These are phyloP conservation scores for Thymelicus acteon DNA, from an alignment of 2,888 invertebrate genomes.

Conservation along the genomic window DNA sequence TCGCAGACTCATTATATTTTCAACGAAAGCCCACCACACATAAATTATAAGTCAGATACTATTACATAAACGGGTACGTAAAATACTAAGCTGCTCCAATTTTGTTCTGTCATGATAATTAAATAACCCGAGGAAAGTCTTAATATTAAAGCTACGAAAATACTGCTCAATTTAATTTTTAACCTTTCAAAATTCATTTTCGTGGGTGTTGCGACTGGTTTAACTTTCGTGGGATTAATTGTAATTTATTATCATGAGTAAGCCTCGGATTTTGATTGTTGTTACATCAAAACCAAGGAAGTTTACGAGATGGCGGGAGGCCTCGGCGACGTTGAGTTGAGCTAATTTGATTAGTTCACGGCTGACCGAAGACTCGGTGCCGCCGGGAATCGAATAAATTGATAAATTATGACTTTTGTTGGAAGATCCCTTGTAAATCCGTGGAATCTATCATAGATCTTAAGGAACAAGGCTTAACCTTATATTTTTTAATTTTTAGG, in stretches of 20 bases:
- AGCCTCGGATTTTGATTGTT: slow-evolving; percentile 14
- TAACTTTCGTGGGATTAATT: slow-evolving; percentile 9
- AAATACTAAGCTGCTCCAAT: not conserved
- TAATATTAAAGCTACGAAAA: not conserved
- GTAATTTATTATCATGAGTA: slow-evolving; percentile 20
- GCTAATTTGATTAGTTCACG: slow-evolving; percentile 19
- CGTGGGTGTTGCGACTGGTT: not conserved
- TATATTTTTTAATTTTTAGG: not conserved
- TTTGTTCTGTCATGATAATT: not conserved
- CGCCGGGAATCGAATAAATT: slow-evolving; percentile 17
- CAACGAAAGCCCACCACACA: no score
- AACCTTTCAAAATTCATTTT: not conserved
- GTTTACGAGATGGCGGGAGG: not conserved
- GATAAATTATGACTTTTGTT: slow-evolving; percentile 20
- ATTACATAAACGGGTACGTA: no score
- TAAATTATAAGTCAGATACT: not conserved
- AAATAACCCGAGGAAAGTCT: not conserved
- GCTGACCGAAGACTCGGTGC: not conserved
- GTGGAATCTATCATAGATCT: no score
- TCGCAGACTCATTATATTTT: no score
- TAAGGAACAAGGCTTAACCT: not conserved
- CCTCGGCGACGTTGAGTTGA: not conserved
- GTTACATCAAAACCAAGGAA: slow-evolving; percentile 4
- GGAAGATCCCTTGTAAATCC: not conserved
- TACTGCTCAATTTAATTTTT: slow-evolving; percentile 4